A percentile compares a stretch with the other conserved stretches of the same genome.
Conservation (phyloP, 2,113 vertebrate genomes). For the Hyperopisus bebe region DNA sequence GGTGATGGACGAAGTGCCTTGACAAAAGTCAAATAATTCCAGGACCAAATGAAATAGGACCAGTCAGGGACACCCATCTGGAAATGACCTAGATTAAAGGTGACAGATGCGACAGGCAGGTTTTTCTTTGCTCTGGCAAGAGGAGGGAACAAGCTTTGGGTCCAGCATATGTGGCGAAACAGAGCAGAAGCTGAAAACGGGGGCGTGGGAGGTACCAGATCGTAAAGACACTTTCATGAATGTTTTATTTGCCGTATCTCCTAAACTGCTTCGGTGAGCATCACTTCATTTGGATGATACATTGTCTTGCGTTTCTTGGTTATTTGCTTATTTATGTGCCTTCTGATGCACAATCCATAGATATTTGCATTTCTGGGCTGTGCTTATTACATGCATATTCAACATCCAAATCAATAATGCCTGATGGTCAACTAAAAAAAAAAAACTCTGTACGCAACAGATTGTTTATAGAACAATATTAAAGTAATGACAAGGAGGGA, state of each 20-base stretch:
- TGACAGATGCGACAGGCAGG: neutral
- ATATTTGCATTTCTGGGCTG: neutral
- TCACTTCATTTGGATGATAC: neutral
- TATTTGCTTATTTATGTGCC: neutral
- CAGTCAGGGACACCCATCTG: neutral
- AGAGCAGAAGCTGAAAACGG: neutral
- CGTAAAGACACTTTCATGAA: neutral
- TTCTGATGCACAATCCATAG: neutral
- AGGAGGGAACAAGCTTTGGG: neutral
- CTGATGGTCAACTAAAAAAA: neutral
- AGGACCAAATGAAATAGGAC: neutral
- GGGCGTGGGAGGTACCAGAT: neutral
- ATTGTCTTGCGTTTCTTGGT: neutral
- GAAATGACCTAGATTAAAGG: neutral
- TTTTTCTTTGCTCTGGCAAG: neutral
- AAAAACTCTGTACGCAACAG: neutral
- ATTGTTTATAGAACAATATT: neutral
- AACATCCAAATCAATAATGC: neutral
- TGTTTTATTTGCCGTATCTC: neutral
- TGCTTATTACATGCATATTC: neutral
- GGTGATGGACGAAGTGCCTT: neutral
- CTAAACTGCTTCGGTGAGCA: neutral
- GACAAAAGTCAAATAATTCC: constrained; percentile 4
- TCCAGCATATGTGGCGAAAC: neutral
- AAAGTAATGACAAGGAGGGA: neutral